Evolutionary conservation across 1,140 invertebrate species (phyloP), one percentile per base, ranked within the genome.

Genomic region (Conus ventricosus): DNA sequence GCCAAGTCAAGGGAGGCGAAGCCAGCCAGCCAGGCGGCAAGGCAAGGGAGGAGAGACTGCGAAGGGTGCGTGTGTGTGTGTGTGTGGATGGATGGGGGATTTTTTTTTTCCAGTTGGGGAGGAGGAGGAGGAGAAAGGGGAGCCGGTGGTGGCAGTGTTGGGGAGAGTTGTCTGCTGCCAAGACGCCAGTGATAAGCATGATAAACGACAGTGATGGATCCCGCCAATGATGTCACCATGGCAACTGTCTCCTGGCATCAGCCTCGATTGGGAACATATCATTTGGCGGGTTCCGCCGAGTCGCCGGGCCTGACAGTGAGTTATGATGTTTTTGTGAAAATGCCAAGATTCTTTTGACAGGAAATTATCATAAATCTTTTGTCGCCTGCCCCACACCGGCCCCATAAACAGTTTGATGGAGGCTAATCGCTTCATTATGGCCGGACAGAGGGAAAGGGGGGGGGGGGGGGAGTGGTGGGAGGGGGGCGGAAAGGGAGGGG

Each of bases 191-290:
- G 91, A 92, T 92, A 91, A 92, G 90, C 90, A 92, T 91, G 90
- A 91, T 90, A 89, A 91, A 91, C 88, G 92, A 92, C 91, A 93
- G 39, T 91, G 91, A 92, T 92, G 91, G 92, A 92, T 93, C 88
- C 84, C 63, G 89, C 88, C 86, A 91, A 86, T 91, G 90, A 91
- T 90, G 91, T 93, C 89, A 85, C 89, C 90, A 92, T 93, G 89
- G 91, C 85, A 93, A 93, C 92, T 92, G 92, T 93, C 92, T 89
- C 83, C 84, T 87, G 84, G 81, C 90, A 92, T 93, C 91, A 90
- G 89, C 80, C 87, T 90, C 67, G 67, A 71, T 71, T 20, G 67
- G 20, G 17, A 20, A 71, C 67, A 71, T 71, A 71, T 71, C 67
- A 71, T n/a, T n/a, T 71, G 23, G 13, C 67, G 86, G 92, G 91